These are phyloP conservation scores for Leptinotarsa peninsularis DNA, from an alignment of 2,888 invertebrate species.

Conservation along the genomic window DNA sequence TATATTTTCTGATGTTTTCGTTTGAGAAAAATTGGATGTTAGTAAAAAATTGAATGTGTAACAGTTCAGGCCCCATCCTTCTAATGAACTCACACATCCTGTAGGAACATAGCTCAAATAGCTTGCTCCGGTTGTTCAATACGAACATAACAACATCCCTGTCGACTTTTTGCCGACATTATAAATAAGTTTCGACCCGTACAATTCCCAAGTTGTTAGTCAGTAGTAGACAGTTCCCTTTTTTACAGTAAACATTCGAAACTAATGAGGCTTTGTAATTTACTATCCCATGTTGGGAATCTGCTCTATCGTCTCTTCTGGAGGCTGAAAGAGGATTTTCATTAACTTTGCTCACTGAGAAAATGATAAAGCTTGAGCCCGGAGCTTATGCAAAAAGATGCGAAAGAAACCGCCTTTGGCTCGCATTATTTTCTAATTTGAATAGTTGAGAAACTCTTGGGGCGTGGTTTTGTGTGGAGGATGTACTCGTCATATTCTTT, in stretches of 20 bases:
- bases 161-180: conserved; percentile 25
- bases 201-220: conserved; percentile 22
- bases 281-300: conserved; percentile 46
- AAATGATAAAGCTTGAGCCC: conserved; percentile 31
- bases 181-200: conserved; percentile 29
- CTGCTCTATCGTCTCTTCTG: conserved; percentile 38
- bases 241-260: conserved; percentile 44
- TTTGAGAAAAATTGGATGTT: too few relatives aligned
- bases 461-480: background rate
- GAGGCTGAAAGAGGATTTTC: conserved; percentile 45
- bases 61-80: too few relatives aligned
- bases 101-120: background rate
- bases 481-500: background rate
- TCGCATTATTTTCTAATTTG: conserved; percentile 20
- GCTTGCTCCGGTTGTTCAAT: conserved; percentile 14
- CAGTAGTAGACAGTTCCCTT: conserved; percentile 24
- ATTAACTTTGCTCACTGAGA: conserved; percentile 45
- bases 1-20: too few relatives aligned
- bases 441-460: background rate
- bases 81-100: background rate
- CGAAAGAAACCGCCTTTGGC: background rate
- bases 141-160: background rate
- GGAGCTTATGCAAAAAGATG: conserved; percentile 27
- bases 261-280: conserved; percentile 51
- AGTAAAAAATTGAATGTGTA: too few relatives aligned